Evolutionary conservation across 1,140 invertebrate genomes (phyloP).

Genomic region (Lordiphosa clarofinis): DNA sequence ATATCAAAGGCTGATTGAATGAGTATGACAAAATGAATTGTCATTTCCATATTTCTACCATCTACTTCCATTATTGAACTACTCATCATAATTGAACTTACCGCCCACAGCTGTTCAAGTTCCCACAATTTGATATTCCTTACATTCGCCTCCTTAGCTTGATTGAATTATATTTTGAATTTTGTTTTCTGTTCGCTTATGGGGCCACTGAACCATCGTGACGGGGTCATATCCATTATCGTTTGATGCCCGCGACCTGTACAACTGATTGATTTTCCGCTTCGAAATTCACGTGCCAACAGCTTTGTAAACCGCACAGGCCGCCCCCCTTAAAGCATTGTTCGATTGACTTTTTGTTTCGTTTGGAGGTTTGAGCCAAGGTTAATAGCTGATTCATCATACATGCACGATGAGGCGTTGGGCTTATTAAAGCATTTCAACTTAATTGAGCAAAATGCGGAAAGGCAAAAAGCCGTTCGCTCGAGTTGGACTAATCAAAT

Average conservation of each 20-base stretch:
- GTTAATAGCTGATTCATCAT: conserved; percentile 41
- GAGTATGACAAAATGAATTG: background rate
- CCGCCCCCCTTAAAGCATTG: conserved; percentile 28
- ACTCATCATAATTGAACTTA: conserved; percentile 24
- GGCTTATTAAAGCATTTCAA: conserved; percentile 18
- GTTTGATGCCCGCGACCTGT: conserved; percentile 29
- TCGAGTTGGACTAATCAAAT: background rate
- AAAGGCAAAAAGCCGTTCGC: conserved; percentile 42
- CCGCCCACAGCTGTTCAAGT: conserved; percentile 22
- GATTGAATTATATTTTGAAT: conserved; percentile 12
- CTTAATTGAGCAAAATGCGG: conserved; percentile 41
- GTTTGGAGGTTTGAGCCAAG: conserved; percentile 36
- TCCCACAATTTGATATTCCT: conserved; percentile 30
- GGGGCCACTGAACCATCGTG: conserved; percentile 27
- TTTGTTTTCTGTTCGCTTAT: conserved; percentile 3
- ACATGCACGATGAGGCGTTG: conserved; percentile 4
- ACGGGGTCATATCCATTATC: conserved; percentile 48
- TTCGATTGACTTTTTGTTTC: conserved; percentile 50
- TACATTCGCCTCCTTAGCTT: conserved; percentile 7
- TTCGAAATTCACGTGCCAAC: conserved; percentile 38
- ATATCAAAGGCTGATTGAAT: too few species aligned
- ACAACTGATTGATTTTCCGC: conserved; percentile 39
- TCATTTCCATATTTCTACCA: background rate
- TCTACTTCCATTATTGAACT: conserved; percentile 3
- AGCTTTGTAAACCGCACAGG: conserved; percentile 32